phyloP scores from a whole-genome alignment of 1,140 invertebrate species.

The Drosophila simulans region DNA sequence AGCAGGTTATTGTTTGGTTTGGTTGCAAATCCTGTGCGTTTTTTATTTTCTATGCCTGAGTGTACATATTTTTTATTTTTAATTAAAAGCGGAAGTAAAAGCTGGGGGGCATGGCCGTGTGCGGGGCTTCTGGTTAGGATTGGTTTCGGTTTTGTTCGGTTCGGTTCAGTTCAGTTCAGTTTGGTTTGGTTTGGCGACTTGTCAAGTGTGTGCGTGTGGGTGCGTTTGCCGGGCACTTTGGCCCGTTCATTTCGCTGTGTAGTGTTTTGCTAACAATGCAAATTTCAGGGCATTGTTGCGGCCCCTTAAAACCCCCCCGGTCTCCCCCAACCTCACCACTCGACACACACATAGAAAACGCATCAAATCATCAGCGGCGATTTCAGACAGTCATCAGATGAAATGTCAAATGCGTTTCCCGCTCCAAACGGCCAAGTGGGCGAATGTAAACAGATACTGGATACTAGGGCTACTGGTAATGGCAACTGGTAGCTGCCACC shows the following conservation, averaged over 20 bases:
- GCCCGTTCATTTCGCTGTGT: slow-evolving; percentile 60
- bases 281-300: slow-evolving; percentile 75
- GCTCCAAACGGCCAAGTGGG: slow-evolving; percentile 28
- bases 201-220: slow-evolving; percentile 70
- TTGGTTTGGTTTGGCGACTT: slow-evolving; percentile 37
- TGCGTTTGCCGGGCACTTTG: slow-evolving; percentile 61
- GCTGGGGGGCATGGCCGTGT: slow-evolving; percentile 30
- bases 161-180: not conserved
- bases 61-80: slow-evolving; percentile 75
- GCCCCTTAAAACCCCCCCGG: not conserved
- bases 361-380: slow-evolving; percentile 75
- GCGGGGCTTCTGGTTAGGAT: slow-evolving; percentile 9
- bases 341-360: slow-evolving; percentile 59
- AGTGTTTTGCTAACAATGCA: slow-evolving; percentile 82
- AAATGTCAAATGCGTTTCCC: slow-evolving; percentile 69
- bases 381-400: slow-evolving; percentile 73
- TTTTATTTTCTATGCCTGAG: slow-evolving; percentile 27
- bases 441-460: slow-evolving; percentile 36
- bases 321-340: not conserved
- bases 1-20: slow-evolving; percentile 74
- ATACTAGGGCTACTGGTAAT: slow-evolving; percentile 28
- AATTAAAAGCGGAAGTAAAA: slow-evolving; percentile 83
- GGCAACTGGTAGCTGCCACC: slow-evolving; percentile 46
- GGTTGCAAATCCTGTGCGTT: slow-evolving; percentile 48
- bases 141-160: slow-evolving; percentile 12